Percentiles rank a stretch among this genome's conserved stretches.
These are phyloP conservation scores for Platysternon megacephalum DNA, from an alignment of 2,113 vertebrate species.

Conservation along the genomic window DNA sequence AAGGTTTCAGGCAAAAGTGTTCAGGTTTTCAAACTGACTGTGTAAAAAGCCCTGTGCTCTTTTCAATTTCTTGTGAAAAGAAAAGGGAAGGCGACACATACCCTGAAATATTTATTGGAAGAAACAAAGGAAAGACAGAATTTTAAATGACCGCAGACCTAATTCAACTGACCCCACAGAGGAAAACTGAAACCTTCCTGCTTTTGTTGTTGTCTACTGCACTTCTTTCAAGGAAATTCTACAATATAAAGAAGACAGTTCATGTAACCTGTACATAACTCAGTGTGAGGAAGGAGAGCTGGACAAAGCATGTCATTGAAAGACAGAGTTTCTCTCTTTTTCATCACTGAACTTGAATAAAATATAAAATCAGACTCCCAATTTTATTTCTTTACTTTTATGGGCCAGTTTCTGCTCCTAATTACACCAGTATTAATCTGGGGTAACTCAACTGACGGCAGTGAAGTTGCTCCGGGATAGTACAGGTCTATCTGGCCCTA, in stretches of 20 bases:
- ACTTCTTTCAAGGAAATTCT: background rate
- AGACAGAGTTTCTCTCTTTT: background rate
- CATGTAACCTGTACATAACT: background rate
- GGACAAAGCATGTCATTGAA: background rate
- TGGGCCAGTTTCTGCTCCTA: background rate
- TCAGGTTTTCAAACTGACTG: background rate
- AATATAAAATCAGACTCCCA: background rate
- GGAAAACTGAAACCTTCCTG: background rate
- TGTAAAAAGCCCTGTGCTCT: background rate
- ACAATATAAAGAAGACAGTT: background rate
- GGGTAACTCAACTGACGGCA: background rate
- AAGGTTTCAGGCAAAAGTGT: background rate
- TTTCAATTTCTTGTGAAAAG: background rate
- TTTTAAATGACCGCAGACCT: background rate
- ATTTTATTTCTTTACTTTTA: background rate
- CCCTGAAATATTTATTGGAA: fast-evolving
- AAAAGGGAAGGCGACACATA: background rate
- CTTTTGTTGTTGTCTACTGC: background rate
- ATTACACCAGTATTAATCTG: background rate
- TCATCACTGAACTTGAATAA: background rate
- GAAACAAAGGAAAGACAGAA: background rate
- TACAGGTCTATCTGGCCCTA: background rate
- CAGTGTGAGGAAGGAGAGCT: background rate
- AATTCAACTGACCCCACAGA: background rate
- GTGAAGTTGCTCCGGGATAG: background rate